A percentile compares a stretch with the other conserved stretches of the same genome.
phyloP scores from a whole-genome alignment of 2,888 invertebrate genomes.

The Lasioglossum calceatum region DNA sequence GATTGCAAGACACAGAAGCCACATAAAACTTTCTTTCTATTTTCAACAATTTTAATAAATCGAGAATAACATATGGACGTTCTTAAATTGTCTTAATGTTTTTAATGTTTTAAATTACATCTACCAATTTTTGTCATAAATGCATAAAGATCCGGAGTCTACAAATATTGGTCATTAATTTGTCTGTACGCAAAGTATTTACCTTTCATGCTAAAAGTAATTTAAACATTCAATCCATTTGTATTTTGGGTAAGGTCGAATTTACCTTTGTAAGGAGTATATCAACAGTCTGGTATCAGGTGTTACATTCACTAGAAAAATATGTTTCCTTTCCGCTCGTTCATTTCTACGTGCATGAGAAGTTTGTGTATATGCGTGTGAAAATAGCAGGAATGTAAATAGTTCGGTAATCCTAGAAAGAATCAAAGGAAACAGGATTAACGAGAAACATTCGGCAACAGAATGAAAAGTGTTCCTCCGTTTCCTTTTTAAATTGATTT shows the following conservation, averaged over 20 bases:
- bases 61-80: too few relatives aligned
- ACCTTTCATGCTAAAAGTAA: background rate
- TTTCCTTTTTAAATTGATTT: conserved; percentile 38
- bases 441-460: background rate
- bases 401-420: background rate
- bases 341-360: background rate
- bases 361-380: background rate
- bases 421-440: background rate
- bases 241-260: conserved; percentile 1
- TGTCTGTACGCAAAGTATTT: background rate
- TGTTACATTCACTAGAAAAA: background rate
- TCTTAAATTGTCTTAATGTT: too few relatives aligned
- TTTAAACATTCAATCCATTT: background rate
- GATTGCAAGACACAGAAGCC: too few relatives aligned
- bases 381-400: background rate
- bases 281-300: background rate
- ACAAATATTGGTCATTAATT: background rate
- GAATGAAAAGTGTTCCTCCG: background rate
- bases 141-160: too few relatives aligned
- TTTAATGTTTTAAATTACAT: too few relatives aligned
- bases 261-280: background rate
- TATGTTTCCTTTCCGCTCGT: background rate
- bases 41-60: too few relatives aligned
- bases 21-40: too few relatives aligned
- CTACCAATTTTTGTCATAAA: too few relatives aligned